Base-by-base conservation (phyloP, 2,888 invertebrate genomes). In the Mimachlamys varia region DNA sequence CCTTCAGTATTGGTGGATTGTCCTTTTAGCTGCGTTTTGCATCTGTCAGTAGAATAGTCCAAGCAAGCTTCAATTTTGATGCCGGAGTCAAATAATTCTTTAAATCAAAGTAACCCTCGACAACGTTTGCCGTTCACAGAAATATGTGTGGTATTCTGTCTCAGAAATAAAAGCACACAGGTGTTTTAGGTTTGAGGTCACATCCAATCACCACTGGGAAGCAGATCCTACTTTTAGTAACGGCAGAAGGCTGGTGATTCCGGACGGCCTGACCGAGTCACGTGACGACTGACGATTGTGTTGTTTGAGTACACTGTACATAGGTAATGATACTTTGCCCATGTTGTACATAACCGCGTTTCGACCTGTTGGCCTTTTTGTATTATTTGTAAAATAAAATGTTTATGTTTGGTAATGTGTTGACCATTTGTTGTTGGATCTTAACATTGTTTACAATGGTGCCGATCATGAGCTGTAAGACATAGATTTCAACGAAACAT, bases 371-470 rank as follows among this genome's bases (percentile, higher is more conserved):
- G 19, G 76, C 76, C 27, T 76, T 76, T 76, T 76, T 76, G 76
- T 76, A 76, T 76, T 76, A 76, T 76, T 76, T 76, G 76, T 76
- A 76, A 27, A 76, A 76, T 76, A 76, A 76, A 76, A 33, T 76
- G 76, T 76, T 76, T 76, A 76, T 76, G 76, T 76, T 76, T 76
- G 33, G 27, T 33, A 76, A 33, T 10, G 10, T 76, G 33, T 76
- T 76, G 76, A 76, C 76, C 19, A 27, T 76, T 76, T 76, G 76
- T 76, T 10, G 33, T 76, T 33, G 44, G 4, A 44, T 44, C 7
- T 22, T 62, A 62, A 62, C 62, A 19, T 62, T 44, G 3, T 7
- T 44, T 44, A 44, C 44, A 44, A 44, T 44, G 44, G n/a, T n/a
- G n/a, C n/a, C n/a, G n/a, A n/a, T n/a, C n/a, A n/a, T n/a, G n/a